These are phyloP conservation scores for Melanophora roralis DNA, from an alignment of 2,888 invertebrate genomes.

Conservation along the genomic window DNA sequence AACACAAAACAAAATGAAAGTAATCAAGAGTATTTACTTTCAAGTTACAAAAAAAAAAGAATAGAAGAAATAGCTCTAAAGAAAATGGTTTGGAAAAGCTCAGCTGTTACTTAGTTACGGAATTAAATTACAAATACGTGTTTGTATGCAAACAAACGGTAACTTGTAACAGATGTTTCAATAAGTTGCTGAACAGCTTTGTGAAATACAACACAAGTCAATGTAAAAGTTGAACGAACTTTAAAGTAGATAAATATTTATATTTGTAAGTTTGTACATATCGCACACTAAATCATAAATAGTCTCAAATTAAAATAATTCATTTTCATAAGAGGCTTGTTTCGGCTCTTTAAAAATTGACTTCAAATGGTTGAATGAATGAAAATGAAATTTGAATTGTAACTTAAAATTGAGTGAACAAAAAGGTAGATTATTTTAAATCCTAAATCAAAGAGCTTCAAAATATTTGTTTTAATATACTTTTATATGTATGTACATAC, in stretches of 20 bases:
- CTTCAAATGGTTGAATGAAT: no score
- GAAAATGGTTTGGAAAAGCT: conserved; percentile 9
- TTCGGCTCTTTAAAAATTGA: no score
- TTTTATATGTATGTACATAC: no score
- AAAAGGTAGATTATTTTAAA: no score
- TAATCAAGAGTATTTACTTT: conserved; percentile 9
- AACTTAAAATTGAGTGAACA: no score
- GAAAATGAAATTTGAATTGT: no score
- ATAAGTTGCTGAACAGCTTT: background rate
- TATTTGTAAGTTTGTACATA: background rate
- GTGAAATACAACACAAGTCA: background rate
- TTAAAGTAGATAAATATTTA: conserved; percentile 6
- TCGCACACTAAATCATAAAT: no score
- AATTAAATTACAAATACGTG: conserved; percentile 24
- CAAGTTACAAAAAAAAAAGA: background rate
- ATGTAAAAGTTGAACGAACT: conserved; percentile 9
- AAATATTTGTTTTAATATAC: no score
- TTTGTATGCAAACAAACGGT: conserved; percentile 44
- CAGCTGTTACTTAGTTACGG: background rate
- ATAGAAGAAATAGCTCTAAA: conserved; percentile 6
- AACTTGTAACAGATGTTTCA: conserved; percentile 59
- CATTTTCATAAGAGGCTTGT: no score
- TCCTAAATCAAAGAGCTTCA: no score
- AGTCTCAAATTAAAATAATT: no score
- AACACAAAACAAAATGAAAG: background rate